Evolutionary conservation across 2,113 vertebrate species (phyloP).

Genomic region (Phylloscopus whistleri): DNA sequence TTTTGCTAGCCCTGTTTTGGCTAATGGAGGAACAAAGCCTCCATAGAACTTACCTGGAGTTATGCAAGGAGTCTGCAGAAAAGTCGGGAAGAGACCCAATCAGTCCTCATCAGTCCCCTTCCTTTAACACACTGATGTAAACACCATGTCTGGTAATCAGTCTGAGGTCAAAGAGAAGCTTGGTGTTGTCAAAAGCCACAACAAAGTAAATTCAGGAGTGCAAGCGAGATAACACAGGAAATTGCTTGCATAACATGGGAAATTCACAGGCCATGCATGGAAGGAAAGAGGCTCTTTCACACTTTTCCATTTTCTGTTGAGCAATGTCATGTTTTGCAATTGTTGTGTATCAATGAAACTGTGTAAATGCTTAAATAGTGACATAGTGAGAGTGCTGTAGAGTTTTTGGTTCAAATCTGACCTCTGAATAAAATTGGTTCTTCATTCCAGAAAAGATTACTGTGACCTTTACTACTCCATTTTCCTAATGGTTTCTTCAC

Average conservation of each 20-base stretch:
- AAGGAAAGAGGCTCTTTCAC: neutral
- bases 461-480: constrained; percentile 39
- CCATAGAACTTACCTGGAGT: neutral
- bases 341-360: neutral
- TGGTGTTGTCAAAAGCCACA: neutral
- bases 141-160: neutral
- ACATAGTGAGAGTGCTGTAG: neutral
- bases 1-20: neutral
- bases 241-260: neutral
- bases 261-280: accelerated
- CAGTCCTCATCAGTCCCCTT: neutral
- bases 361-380: neutral
- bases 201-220: neutral
- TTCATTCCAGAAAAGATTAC: constrained; percentile 30
- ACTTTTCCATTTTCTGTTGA: neutral
- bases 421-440: constrained; percentile 46
- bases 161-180: neutral
- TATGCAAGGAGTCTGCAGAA: neutral
- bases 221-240: neutral
- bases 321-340: neutral
- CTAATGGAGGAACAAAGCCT: neutral
- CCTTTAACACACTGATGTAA: neutral
- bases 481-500: constrained; percentile 67
- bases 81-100: neutral
- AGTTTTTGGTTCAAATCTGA: constrained; percentile 17